Evolutionary conservation across 2,888 invertebrate species (phyloP).

Genomic region (Orchestes rusci): DNA sequence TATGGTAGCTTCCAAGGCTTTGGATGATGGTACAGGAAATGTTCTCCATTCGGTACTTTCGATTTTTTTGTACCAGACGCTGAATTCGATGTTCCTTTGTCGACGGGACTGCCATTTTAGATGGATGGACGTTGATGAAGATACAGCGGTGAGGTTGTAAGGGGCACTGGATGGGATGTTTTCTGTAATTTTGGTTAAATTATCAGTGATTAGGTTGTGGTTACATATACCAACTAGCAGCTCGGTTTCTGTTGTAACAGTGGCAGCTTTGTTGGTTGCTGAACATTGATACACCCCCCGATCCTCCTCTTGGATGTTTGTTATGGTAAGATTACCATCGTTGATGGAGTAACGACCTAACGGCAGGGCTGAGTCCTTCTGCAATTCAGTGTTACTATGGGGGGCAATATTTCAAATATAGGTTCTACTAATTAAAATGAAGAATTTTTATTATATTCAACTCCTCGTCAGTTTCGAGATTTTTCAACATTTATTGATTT

Average conservation of each 20-base stretch:
- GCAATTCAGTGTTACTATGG: no score
- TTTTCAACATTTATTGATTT: no score
- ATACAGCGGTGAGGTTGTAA: constrained; percentile 73
- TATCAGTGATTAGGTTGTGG: not conserved
- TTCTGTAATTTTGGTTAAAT: no score
- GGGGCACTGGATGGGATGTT: constrained; percentile 88
- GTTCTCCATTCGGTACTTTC: constrained; percentile 78
- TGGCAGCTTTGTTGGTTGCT: constrained; percentile 81
- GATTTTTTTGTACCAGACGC: constrained; percentile 76
- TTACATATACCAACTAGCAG: constrained; percentile 51
- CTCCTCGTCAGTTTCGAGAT: no score
- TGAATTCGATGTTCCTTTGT: constrained; percentile 71
- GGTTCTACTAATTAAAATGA: not conserved
- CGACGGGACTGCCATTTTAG: constrained; percentile 80
- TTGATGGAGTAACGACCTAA: constrained; percentile 58
- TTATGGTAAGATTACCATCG: constrained; percentile 78
- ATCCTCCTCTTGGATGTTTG: constrained; percentile 74
- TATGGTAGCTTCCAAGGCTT: constrained; percentile 71
- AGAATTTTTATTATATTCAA: constrained; percentile 1
- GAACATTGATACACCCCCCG: constrained; percentile 79
- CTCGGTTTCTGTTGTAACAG: constrained; percentile 73
- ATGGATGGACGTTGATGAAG: constrained; percentile 63
- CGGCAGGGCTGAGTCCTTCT: constrained; percentile 67
- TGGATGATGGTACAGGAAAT: constrained; percentile 62
- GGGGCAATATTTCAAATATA: no score